phyloP scores from a whole-genome alignment of 2,797 vertebrate species.

The Balearica regulorum region DNA sequence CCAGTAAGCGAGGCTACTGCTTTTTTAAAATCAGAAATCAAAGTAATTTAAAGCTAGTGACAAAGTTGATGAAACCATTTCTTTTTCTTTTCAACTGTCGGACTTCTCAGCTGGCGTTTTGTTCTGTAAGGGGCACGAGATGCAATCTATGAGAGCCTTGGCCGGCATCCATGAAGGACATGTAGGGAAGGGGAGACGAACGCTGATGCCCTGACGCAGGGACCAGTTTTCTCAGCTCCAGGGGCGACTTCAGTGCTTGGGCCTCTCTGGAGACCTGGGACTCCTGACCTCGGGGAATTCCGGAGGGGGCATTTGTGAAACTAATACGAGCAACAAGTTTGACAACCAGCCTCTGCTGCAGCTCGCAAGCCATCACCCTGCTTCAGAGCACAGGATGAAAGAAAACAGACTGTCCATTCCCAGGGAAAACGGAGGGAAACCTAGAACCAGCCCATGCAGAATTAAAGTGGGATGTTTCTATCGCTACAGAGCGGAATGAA shows the following conservation, averaged over 20 bases:
- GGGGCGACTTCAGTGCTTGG: not conserved
- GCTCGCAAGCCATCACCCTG: not conserved
- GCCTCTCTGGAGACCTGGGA: not conserved
- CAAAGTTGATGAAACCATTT: no score
- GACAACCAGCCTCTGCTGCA: not conserved
- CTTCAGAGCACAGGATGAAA: not conserved
- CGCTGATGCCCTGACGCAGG: not conserved
- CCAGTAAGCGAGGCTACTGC: not conserved
- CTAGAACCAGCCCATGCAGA: rapidly evolving
- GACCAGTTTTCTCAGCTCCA: not conserved
- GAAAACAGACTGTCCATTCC: rapidly evolving
- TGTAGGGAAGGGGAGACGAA: not conserved
- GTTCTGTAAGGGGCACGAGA: no score
- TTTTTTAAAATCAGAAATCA: no score
- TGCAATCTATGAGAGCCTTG: no score
- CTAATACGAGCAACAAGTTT: not conserved
- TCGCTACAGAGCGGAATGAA: rapidly evolving
- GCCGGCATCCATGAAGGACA: no score
- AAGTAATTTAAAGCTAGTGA: no score
- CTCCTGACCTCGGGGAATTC: not conserved
- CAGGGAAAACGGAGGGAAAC: rapidly evolving
- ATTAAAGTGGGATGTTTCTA: rapidly evolving
- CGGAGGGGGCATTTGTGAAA: not conserved
- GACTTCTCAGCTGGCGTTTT: no score
- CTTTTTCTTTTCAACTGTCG: no score